A percentile compares a stretch with the other conserved stretches of the same genome.
phyloP scores from a whole-genome alignment of 1,140 invertebrate species.

The Cydia splendana region DNA sequence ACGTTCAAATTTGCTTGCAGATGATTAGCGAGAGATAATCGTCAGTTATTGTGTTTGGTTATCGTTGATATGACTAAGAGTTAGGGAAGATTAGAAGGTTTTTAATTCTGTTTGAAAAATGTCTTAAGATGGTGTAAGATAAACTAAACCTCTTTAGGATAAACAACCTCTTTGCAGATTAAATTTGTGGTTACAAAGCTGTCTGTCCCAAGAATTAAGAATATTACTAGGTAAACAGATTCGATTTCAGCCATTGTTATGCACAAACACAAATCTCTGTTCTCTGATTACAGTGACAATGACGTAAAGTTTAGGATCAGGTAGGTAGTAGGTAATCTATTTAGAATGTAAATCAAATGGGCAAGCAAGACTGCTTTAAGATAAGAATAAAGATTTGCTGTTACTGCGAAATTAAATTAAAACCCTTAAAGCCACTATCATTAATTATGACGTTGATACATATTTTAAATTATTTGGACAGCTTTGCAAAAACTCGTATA shows the following conservation, averaged over 20 bases:
- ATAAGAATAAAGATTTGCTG: neutral
- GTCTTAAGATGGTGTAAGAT: conserved; percentile 14
- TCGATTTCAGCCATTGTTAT: neutral
- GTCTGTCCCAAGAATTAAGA: neutral
- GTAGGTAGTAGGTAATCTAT: neutral
- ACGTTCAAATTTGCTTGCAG: conserved; percentile 35
- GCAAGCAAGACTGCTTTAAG: neutral
- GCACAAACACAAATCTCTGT: neutral
- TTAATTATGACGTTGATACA: too few species aligned
- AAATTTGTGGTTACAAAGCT: conserved; percentile 2
- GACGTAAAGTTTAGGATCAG: neutral
- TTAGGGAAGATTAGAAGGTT: conserved; percentile 54
- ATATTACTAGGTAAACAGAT: neutral
- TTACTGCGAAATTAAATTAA: too few species aligned
- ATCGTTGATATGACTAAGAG: conserved; percentile 65
- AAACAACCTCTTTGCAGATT: conserved; percentile 21
- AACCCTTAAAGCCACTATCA: too few species aligned
- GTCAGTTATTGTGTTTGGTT: conserved; percentile 74
- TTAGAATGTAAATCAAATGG: neutral
- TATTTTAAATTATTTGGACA: too few species aligned
- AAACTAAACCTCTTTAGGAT: conserved; percentile 15
- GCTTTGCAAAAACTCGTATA: too few species aligned
- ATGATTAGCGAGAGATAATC: conserved; percentile 66
- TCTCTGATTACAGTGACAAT: conserved; percentile 2
- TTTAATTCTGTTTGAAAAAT: conserved; percentile 26